Evolutionary conservation across 2,888 invertebrate genomes (phyloP), one percentile per base, ranked within the genome.

Genomic region (Trissoscelio sp.): DNA sequence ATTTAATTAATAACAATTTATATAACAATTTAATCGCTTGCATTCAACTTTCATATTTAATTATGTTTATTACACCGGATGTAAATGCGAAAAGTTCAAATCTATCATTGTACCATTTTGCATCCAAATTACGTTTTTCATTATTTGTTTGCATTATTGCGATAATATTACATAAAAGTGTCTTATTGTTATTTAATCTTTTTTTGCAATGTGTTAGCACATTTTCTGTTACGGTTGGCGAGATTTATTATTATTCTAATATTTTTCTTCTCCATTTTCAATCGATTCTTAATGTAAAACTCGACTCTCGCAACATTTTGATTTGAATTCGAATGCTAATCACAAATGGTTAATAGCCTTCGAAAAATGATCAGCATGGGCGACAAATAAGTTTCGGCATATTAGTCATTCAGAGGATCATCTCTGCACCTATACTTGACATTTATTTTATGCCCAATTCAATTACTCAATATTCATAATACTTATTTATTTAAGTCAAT

Each of bases 241-340:
- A 64, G 1, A 12, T 34, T 48, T 67, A 55, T 55, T 51, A 42
- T 28, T 48, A 18, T 48, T 70, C 46, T 58, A 58, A 58, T 58
- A 58, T 24, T 58, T 70, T 46, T 57, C 58, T 70, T 44, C n/a
- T 11, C 12, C 5, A 62, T 9, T 58, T 42, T 31, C 9, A 42
- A 22, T 22, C 18, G 39, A 46, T 31, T 16, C 6, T 18, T 31
- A 48, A 46, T 70, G 14, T 57, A 48, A 44, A 70, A 18, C 18
- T 39, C 4, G 31, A 34, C 20, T 73, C 14, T 73, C n/a, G 72
- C 44, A 53, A 73, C 42, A 44, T 31, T 42, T 62, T 12, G 39
- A 20, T 53, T 53, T 53, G 28, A 62, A 53, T 73, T 62, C 16
- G 42, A 53, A 60, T 73, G 62, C 62, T 73, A 73, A 73, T 73